Conservation (phyloP, 2,888 invertebrate genomes). For the Trichopria drosophilae region DNA sequence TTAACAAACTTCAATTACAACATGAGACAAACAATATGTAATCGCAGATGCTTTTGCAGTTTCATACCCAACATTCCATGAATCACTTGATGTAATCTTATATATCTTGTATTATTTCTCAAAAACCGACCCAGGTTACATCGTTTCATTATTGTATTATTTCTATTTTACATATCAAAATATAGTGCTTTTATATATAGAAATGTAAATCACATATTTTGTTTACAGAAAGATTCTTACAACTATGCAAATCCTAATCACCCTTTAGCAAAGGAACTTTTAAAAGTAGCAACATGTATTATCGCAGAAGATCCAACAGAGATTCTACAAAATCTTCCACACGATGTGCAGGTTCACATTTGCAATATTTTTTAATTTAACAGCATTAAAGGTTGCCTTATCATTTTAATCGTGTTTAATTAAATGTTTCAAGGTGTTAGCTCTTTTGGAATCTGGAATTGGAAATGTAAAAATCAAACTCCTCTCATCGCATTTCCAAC, state of each 20-base stretch:
- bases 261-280: conserved; percentile 41
- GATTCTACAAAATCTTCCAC: conserved; percentile 43
- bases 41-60: no score
- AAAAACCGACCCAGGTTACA: no score
- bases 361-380: background rate
- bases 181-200: no score
- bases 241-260: conserved; percentile 35
- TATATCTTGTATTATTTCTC: no score
- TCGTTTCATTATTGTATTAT: no score
- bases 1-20: no score
- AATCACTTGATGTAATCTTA: no score
- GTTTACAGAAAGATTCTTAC: conserved; percentile 22
- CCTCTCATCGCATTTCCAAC: conserved; percentile 58
- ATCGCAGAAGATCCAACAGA: conserved; percentile 43
- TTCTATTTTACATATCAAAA: no score
- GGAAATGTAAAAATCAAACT: conserved; percentile 43
- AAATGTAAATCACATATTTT: no score
- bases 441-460: conserved; percentile 48
- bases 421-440: conserved; percentile 42
- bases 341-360: conserved; percentile 46
- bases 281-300: conserved; percentile 49
- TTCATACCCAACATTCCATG: no score
- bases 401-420: background rate
- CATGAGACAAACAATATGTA: no score
- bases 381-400: background rate